These are phyloP conservation scores for Myrmecobius fasciatus DNA, from an alignment of 2,113 vertebrate species.

Conservation along the genomic window DNA sequence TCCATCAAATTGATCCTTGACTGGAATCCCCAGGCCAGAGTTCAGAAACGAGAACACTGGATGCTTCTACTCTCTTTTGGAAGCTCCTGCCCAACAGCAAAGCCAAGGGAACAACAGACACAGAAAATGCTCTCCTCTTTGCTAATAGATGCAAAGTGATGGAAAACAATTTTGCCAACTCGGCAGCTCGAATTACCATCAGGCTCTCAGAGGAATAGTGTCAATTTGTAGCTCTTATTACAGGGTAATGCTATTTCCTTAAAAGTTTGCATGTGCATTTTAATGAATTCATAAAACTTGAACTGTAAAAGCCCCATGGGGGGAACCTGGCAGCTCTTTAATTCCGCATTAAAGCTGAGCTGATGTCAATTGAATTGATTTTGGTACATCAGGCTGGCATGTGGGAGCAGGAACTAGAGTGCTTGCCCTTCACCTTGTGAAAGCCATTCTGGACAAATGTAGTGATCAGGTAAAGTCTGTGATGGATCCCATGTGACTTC, in stretches of 20 bases:
- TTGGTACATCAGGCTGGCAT: slow-evolving; percentile 76
- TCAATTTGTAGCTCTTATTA: slow-evolving; percentile 83
- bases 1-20: not conserved
- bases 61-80: not conserved
- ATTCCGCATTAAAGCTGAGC: slow-evolving; percentile 82
- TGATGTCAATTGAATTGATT: slow-evolving; percentile 78
- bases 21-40: not conserved
- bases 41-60: not conserved
- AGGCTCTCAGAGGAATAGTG: slow-evolving; percentile 79
- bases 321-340: slow-evolving; percentile 80
- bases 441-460: slow-evolving; percentile 75
- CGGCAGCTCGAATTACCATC: slow-evolving; percentile 81
- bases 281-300: slow-evolving; percentile 84
- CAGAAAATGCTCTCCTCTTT: slow-evolving; percentile 76
- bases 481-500: slow-evolving; percentile 69
- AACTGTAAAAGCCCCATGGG: slow-evolving; percentile 78
- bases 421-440: slow-evolving; percentile 76
- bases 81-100: slow-evolving; percentile 46
- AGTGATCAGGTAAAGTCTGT: slow-evolving; percentile 83
- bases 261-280: slow-evolving; percentile 82
- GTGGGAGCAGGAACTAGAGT: slow-evolving; percentile 79
- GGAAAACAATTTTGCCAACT: slow-evolving; percentile 82
- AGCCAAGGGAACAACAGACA: slow-evolving; percentile 48
- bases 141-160: slow-evolving; percentile 79
- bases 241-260: slow-evolving; percentile 80